These are phyloP conservation scores for Tor tambroides DNA, from an alignment of 2,113 vertebrate species.

Conservation along the genomic window DNA sequence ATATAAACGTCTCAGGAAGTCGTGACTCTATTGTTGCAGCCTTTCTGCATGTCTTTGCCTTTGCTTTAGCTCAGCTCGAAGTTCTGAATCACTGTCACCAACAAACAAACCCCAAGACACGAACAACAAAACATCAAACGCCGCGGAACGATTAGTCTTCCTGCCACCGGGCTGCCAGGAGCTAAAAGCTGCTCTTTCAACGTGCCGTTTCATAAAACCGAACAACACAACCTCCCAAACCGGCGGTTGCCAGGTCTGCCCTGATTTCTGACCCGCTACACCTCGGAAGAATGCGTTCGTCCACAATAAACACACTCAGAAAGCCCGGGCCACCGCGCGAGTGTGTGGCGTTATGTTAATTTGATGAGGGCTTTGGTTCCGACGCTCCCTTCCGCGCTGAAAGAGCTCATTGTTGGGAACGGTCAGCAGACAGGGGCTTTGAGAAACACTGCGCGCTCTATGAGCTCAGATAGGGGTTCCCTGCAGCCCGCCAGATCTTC, in stretches of 20 bases:
- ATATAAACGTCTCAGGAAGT: slow-evolving; percentile 26
- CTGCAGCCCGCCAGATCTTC: slow-evolving; percentile 16
- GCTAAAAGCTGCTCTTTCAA: slow-evolving; percentile 68
- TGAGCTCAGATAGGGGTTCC: slow-evolving; percentile 51
- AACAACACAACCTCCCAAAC: slow-evolving; percentile 22
- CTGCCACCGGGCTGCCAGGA: slow-evolving; percentile 67
- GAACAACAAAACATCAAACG: slow-evolving; percentile 63
- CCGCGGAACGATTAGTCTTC: slow-evolving; percentile 71
- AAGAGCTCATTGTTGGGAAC: slow-evolving; percentile 71
- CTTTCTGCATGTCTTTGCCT: not conserved
- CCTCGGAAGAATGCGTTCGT: slow-evolving; percentile 70
- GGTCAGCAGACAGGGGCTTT: slow-evolving; percentile 16
- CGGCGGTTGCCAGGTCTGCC: slow-evolving; percentile 50
- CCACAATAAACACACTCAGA: not conserved
- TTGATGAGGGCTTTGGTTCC: slow-evolving; percentile 71
- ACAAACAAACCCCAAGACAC: slow-evolving; percentile 56
- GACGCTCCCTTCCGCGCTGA: slow-evolving; percentile 65
- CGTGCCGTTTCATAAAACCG: not conserved
- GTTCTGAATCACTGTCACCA: slow-evolving; percentile 48
- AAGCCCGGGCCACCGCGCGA: slow-evolving; percentile 54
- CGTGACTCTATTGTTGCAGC: not conserved
- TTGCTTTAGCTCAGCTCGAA: slow-evolving; percentile 50
- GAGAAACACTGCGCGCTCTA: slow-evolving; percentile 68
- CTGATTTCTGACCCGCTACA: slow-evolving; percentile 76
- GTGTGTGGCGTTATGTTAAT: slow-evolving; percentile 71